Evolutionary conservation across 92 coral and sea anemone species (phyloP), one percentile per base, ranked within the genome.

Genomic region (Epizoanthus illoricatus): DNA sequence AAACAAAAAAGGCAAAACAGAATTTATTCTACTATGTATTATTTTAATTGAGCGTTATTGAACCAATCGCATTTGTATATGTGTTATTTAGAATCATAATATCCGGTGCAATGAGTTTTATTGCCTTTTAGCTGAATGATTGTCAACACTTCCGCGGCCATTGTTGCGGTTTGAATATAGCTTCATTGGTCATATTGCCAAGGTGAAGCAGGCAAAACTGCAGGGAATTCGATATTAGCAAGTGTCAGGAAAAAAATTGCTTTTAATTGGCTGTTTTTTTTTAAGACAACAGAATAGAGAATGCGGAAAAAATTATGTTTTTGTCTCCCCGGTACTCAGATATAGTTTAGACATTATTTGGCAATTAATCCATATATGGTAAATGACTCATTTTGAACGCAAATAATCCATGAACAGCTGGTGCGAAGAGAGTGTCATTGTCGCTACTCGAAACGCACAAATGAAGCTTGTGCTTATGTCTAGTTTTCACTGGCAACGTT

Each of bases 361-460:
- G 23, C 40, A 43, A 19, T 63, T 45, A 5, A 52, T 23, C 82
- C 82, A 78, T 63, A 78, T 78, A 78, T 42, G 82, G 82, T 62
- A 41, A 42, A 20, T 9, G 54, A 20, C 36, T 78, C 71, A 78
- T 63, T 64, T 78, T 40, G 33, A 62, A 63, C 61, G 82, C 82
- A 78, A 78, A 78, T 78, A 43, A 40, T 28, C 64, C 40, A 33
- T 76, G 57, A 63, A 78, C 82, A 78, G 82, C 82, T 78, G 82
- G 17, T 64, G 45, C 42, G 49, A 41, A 12, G 23, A 64, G 18
- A 63, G 17, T 69, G 56, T 21, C 7, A 56, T 70, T 72, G 81
- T 63, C 72, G 23, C 21, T 5, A 62, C 61, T 78, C 24, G 24
- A 63, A 43, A 62, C 71, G 62, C 33, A 24, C 71, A 78, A 78